Percentiles rank a stretch among this genome's conserved stretches.
Evolutionary conservation across 1,140 invertebrate genomes (phyloP).

Genomic region (Aphelenchoides fujianensis): DNA sequence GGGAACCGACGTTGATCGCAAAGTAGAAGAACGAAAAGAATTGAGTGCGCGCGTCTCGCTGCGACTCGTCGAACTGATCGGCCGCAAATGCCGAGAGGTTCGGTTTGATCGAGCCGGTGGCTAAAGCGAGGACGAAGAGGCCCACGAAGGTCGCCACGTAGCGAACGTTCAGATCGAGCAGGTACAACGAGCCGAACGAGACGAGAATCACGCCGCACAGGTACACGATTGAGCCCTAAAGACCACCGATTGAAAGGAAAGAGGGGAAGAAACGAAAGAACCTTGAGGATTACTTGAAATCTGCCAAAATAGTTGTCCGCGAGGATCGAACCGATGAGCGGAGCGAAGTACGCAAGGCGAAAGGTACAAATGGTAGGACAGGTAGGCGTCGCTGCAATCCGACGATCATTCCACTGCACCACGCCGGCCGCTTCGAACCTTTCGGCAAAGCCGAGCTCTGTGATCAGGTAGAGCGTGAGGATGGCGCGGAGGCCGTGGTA

Average conservation of each 20-base stretch:
- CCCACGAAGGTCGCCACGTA: conserved; percentile 65
- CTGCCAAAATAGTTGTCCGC: conserved; percentile 83
- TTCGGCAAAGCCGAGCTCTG: conserved; percentile 45
- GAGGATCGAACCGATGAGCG: conserved; percentile 79
- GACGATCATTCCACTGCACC: no score
- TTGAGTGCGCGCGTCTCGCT: conserved; percentile 63
- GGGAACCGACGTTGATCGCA: conserved; percentile 63
- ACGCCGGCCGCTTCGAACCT: no score
- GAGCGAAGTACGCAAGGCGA: conserved; percentile 84
- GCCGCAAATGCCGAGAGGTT: conserved; percentile 89
- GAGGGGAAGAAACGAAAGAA: conserved; percentile 62
- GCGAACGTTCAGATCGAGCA: conserved; percentile 64
- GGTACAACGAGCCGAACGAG: conserved; percentile 69
- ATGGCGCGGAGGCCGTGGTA: conserved; percentile 82
- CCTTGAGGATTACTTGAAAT: conserved; percentile 68
- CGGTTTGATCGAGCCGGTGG: conserved; percentile 93
- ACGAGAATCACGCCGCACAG: conserved; percentile 80
- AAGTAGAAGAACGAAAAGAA: conserved; percentile 76
- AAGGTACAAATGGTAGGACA: conserved; percentile 78
- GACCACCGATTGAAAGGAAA: no score
- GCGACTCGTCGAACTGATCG: conserved; percentile 59
- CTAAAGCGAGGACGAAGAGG: conserved; percentile 74
- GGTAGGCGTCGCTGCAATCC: conserved; percentile 68
- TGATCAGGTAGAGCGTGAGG: conserved; percentile 57
- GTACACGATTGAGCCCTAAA: conserved; percentile 75